Conservation (phyloP, 1,140 invertebrate genomes). For the Apis dorsata region DNA sequence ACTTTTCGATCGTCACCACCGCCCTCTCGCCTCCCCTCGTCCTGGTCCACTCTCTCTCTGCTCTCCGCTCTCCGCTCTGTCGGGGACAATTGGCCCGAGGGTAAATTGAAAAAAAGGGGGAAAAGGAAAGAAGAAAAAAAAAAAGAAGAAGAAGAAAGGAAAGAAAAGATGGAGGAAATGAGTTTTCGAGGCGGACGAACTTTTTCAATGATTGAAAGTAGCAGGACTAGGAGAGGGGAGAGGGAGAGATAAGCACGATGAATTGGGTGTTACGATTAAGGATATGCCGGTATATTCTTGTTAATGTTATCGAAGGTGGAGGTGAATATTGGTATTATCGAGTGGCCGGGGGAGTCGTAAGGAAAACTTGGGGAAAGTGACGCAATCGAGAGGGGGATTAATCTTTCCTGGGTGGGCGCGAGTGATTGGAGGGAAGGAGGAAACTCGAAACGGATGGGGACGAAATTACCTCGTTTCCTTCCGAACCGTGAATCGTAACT, state of each 20-base stretch:
- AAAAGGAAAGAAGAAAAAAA: neutral
- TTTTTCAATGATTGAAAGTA: conserved; percentile 55
- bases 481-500: too few relatives aligned
- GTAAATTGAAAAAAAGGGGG: conserved; percentile 36
- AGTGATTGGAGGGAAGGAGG: neutral
- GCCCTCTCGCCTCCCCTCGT: neutral
- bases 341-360: neutral
- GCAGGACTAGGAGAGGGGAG: neutral
- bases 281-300: neutral
- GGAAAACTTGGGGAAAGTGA: neutral
- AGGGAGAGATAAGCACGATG: neutral
- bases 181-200: conserved; percentile 42
- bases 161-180: conserved; percentile 9
- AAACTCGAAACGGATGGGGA: neutral
- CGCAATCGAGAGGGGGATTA: neutral
- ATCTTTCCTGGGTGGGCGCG: neutral
- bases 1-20: conserved; percentile 52
- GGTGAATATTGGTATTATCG: conserved; percentile 6
- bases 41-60: neutral
- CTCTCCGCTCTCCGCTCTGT: neutral
- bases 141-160: neutral
- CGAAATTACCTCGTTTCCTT: neutral
- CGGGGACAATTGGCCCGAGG: conserved; percentile 43
- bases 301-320: neutral
- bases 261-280: conserved; percentile 14